Evolutionary conservation across 2,888 invertebrate genomes (phyloP).

Genomic region (Eilema sororculum): DNA sequence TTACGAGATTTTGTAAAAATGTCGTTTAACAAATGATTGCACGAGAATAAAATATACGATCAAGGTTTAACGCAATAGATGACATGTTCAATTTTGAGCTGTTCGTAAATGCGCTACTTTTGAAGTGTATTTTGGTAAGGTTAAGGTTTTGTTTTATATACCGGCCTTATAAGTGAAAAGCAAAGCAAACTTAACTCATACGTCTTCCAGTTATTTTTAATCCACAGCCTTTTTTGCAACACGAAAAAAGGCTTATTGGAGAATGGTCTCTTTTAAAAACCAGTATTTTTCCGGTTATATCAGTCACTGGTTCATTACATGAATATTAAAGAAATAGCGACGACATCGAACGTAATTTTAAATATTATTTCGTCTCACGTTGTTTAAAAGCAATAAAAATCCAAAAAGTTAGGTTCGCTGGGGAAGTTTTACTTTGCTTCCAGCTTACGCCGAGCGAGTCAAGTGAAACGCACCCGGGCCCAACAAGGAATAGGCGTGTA

Average conservation of each 20-base stretch:
- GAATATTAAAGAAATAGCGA: constrained; percentile 26
- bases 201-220: too few relatives aligned
- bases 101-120: too few relatives aligned
- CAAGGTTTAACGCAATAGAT: neutral
- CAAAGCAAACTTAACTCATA: too few relatives aligned
- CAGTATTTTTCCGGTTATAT: too few relatives aligned
- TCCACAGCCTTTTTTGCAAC: too few relatives aligned
- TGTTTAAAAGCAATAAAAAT: constrained; percentile 85
- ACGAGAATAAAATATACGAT: neutral
- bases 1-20: constrained; percentile 48
- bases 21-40: neutral
- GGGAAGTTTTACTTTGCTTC: constrained; percentile 80
- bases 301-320: too few relatives aligned
- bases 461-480: constrained; percentile 76
- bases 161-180: too few relatives aligned
- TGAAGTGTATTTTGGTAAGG: too few relatives aligned
- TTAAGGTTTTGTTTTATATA: too few relatives aligned
- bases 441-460: constrained; percentile 71
- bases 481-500: constrained; percentile 85
- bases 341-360: constrained; percentile 69
- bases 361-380: constrained; percentile 83
- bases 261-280: too few relatives aligned
- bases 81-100: too few relatives aligned
- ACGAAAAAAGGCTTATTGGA: too few relatives aligned
- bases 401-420: constrained; percentile 80